phyloP scores from a whole-genome alignment of 2,888 invertebrate species.

The Allacma fusca region DNA sequence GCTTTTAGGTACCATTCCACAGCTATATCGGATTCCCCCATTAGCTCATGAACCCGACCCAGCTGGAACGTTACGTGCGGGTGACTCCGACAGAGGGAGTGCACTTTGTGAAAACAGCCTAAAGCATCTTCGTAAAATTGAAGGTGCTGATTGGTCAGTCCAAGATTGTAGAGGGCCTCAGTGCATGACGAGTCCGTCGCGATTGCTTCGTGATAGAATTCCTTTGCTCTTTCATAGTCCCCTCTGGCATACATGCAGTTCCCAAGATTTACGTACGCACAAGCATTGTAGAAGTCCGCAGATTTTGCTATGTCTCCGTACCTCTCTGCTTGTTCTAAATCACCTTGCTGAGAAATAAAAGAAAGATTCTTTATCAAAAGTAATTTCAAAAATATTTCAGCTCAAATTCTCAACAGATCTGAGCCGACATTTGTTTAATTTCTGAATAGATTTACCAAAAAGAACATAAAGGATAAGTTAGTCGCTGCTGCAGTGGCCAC shows the following conservation, averaged over 20 bases:
- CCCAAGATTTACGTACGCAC: conserved; percentile 85
- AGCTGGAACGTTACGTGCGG: conserved; percentile 81
- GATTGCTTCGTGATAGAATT: conserved; percentile 77
- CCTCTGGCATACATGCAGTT: conserved; percentile 77
- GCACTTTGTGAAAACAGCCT: conserved; percentile 81
- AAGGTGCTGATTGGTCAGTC: conserved; percentile 75
- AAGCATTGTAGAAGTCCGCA: conserved; percentile 79
- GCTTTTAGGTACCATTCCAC: conserved; percentile 75
- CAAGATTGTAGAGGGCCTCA: conserved; percentile 84
- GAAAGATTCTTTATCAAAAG: too few relatives aligned
- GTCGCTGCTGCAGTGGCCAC: conserved; percentile 85
- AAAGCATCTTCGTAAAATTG: conserved; percentile 77
- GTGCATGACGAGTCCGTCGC: conserved; percentile 82
- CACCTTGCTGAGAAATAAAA: conserved; percentile 72
- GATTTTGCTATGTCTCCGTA: conserved; percentile 78
- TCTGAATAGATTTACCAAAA: conserved; percentile 73
- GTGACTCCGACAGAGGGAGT: conserved; percentile 68
- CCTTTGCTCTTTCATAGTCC: conserved; percentile 75
- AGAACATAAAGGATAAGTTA: conserved; percentile 85
- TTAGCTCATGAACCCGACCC: conserved; percentile 77
- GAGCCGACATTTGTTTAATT: too few relatives aligned
- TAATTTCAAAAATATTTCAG: too few relatives aligned
- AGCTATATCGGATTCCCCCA: conserved; percentile 69
- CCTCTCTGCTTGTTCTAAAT: conserved; percentile 78
- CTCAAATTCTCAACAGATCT: too few relatives aligned